These are phyloP conservation scores for Aurelia sp. DNA, from an alignment of 30 jellyfish, hydroid and myxozoan genomes.

Conservation along the genomic window DNA sequence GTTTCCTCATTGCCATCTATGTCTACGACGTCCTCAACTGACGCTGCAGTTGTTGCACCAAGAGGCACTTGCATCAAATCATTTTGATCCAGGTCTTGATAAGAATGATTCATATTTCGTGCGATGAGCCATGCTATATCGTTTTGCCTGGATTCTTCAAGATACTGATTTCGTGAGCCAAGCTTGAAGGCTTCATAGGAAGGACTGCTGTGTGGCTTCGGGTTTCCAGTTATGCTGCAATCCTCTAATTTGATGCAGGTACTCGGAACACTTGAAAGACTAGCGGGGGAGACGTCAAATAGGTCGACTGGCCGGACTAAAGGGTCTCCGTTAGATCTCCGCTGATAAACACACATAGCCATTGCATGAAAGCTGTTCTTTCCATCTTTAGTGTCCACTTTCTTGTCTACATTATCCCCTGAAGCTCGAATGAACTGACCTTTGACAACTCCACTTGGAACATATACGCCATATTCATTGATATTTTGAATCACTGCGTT, in stretches of 20 bases:
- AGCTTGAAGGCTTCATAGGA: neutral
- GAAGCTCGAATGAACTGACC: constrained; percentile 15
- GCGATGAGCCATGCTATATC: neutral
- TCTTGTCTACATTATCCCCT: neutral
- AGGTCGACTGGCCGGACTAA: constrained; percentile 5
- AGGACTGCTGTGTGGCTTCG: constrained; percentile 10
- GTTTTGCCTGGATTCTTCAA: constrained; percentile 2
- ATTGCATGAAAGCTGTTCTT: constrained; percentile 5
- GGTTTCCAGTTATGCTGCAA: constrained; percentile 4
- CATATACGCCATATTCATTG: neutral
- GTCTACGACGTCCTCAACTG: neutral
- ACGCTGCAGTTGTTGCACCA: neutral
- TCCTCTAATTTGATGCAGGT: neutral
- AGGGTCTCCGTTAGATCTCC: neutral
- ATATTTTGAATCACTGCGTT: neutral
- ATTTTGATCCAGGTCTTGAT: neutral
- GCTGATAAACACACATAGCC: constrained; percentile 4
- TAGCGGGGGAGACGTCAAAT: neutral
- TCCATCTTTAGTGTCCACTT: neutral
- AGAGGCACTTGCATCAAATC: neutral
- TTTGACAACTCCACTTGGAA: constrained; percentile 1
- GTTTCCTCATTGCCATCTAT: neutral
- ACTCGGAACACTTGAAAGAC: constrained; percentile 5
- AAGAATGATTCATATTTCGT: neutral
- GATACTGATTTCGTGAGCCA: constrained; percentile 2